Conservation (phyloP, 1,140 invertebrate genomes). For the Drosophila carrolli region DNA sequence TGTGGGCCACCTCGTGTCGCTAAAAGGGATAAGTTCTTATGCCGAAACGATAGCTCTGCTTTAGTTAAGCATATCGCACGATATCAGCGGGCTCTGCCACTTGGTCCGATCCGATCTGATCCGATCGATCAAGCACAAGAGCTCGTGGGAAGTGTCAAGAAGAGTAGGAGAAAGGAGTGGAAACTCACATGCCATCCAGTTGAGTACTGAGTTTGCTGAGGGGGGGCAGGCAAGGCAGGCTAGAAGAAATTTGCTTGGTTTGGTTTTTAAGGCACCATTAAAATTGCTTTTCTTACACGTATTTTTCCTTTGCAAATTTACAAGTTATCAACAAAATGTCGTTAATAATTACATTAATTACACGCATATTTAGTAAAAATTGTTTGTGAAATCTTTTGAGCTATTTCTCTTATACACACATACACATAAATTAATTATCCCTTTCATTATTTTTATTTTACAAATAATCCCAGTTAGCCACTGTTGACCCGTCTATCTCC, state of each 20-base stretch:
- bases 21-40: slow-evolving; percentile 79
- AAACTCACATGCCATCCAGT: slow-evolving; percentile 64
- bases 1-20: slow-evolving; percentile 54
- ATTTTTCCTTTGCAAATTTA: slow-evolving; percentile 84
- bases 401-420: slow-evolving; percentile 71
- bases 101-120: slow-evolving; percentile 8
- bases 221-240: slow-evolving; percentile 51
- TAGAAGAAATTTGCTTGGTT: slow-evolving; percentile 80
- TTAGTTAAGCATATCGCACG: slow-evolving; percentile 27
- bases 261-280: slow-evolving; percentile 85
- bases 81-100: neutral
- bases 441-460: slow-evolving; percentile 63
- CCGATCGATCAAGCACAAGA: neutral
- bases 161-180: slow-evolving; percentile 52
- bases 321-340: slow-evolving; percentile 79
- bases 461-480: slow-evolving; percentile 71
- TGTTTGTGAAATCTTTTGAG: slow-evolving; percentile 58
- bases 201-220: slow-evolving; percentile 43
- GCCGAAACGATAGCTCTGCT: slow-evolving; percentile 57
- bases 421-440: slow-evolving; percentile 75
- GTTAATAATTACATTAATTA: slow-evolving; percentile 63
- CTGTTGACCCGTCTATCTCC: slow-evolving; percentile 65
- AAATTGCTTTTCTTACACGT: slow-evolving; percentile 85
- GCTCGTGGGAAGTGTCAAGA: slow-evolving; percentile 19
- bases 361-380: slow-evolving; percentile 63